phyloP scores from a whole-genome alignment of 2,797 vertebrate species.

The Eulemur mongoz region DNA sequence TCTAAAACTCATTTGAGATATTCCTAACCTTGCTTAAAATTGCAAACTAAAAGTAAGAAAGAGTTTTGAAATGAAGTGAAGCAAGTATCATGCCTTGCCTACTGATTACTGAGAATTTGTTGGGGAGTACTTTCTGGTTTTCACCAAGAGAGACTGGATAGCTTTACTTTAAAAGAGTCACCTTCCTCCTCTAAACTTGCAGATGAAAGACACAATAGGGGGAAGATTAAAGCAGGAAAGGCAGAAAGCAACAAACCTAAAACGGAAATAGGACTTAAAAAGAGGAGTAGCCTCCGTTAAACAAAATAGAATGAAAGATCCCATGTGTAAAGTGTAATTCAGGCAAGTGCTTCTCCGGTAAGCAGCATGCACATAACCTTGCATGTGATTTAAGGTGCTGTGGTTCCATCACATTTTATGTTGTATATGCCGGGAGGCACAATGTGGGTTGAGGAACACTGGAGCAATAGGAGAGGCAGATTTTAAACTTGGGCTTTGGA shows the following conservation, averaged over 20 bases:
- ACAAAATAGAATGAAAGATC: neutral
- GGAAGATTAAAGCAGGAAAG: neutral
- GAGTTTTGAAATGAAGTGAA: neutral
- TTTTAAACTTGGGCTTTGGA: neutral
- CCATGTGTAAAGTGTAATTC: neutral
- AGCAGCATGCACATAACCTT: neutral
- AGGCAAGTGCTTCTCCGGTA: neutral
- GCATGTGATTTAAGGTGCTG: neutral
- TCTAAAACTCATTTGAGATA: neutral
- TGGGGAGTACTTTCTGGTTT: neutral
- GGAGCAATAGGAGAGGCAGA: neutral
- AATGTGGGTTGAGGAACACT: rapidly evolving
- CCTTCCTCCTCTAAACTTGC: neutral
- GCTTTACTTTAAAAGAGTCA: neutral
- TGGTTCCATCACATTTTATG: neutral
- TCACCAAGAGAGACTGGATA: neutral
- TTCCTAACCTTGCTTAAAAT: neutral
- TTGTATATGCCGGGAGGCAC: rapidly evolving
- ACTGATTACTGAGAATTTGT: neutral
- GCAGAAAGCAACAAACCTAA: neutral
- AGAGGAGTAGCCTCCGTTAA: neutral
- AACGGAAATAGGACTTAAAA: neutral
- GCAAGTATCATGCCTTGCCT: neutral
- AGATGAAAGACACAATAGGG: neutral
- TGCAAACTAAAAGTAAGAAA: neutral